Evolutionary conservation across 1,140 invertebrate genomes (phyloP), one percentile per base, ranked within the genome.

Genomic region (Trichogramma pretiosum): DNA sequence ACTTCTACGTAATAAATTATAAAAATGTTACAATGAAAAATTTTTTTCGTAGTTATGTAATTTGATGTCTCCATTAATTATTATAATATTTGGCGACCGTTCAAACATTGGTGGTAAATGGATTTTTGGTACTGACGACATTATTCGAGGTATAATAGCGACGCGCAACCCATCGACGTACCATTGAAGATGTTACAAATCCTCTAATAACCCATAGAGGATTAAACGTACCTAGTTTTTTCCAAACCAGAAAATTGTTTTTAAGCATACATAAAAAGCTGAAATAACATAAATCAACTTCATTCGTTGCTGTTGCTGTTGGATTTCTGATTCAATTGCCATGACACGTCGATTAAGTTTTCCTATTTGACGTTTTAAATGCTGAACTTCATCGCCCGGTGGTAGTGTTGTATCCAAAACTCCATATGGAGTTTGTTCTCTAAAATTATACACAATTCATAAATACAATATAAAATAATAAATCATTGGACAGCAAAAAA

Each of bases 321-420:
- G 68, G 56, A 84, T 81, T 56, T 91, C 87, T 42, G 86, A 74
- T 71, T 93, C 89, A 39, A 92, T 77, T 16, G 84, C 78, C 75
- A 90, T 82, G 2, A 93, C 80, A 30, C 89, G 79, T n/a, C 87
- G 75, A 64, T 89, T 89, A 28, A 92, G 62, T 64, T 89, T 87
- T 4, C 84, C 85, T 57, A 91, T 77, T 70, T 90, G 87, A 32
- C 85, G 75, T 39, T 87, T 77, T 56, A 92, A 73, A 68, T 90
- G 85, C 21, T 85, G 74, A 32, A 90, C 73, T 69, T 91, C 87
- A 70, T 90, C 87, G 38, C 77, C 77, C 48, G 83, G 76, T 28
- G 80, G 80, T 45, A 87, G 65, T 53, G 80, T 75, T 52, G 84
- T 83, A 44, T 80, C 77, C 57, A 77, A 55, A 8, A 56, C 70